phyloP scores from a whole-genome alignment of 2,113 vertebrate genomes.

The Scophthalmus maximus region DNA sequence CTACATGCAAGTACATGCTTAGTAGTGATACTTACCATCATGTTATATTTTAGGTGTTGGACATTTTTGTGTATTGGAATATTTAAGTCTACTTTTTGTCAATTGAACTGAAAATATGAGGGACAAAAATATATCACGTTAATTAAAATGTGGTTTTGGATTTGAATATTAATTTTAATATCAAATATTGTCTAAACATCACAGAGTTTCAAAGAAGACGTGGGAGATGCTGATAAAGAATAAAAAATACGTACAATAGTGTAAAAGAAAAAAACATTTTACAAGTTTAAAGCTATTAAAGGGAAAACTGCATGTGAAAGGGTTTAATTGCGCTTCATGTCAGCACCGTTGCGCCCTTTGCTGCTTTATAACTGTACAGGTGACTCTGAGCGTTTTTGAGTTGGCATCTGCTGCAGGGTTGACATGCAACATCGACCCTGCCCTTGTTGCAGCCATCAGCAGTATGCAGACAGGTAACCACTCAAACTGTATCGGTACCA shows the following conservation, averaged over 20 bases:
- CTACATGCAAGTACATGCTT: too few relatives aligned
- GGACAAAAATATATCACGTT: too few relatives aligned
- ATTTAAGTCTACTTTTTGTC: too few relatives aligned
- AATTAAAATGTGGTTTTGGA: too few relatives aligned
- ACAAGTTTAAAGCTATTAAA: not conserved
- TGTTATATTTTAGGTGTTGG: too few relatives aligned
- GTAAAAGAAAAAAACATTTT: not conserved
- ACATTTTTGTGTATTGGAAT: too few relatives aligned
- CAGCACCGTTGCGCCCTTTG: not conserved
- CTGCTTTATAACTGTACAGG: conserved; percentile 74
- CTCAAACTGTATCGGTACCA: not conserved
- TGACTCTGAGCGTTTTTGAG: conserved; percentile 89
- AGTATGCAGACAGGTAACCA: conserved; percentile 86
- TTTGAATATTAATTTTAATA: too few relatives aligned
- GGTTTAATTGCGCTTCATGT: not conserved
- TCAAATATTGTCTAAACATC: too few relatives aligned
- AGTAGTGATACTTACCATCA: too few relatives aligned
- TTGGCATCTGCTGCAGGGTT: conserved; percentile 90
- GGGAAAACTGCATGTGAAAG: not conserved
- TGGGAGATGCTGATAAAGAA: too few relatives aligned
- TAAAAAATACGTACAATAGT: not conserved
- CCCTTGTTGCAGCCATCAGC: conserved; percentile 85
- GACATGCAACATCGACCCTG: conserved; percentile 89
- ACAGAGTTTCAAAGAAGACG: too few relatives aligned
- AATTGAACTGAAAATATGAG: too few relatives aligned